Base-by-base conservation (phyloP, 1,140 invertebrate species). In the Zaprionus vittiger region DNA sequence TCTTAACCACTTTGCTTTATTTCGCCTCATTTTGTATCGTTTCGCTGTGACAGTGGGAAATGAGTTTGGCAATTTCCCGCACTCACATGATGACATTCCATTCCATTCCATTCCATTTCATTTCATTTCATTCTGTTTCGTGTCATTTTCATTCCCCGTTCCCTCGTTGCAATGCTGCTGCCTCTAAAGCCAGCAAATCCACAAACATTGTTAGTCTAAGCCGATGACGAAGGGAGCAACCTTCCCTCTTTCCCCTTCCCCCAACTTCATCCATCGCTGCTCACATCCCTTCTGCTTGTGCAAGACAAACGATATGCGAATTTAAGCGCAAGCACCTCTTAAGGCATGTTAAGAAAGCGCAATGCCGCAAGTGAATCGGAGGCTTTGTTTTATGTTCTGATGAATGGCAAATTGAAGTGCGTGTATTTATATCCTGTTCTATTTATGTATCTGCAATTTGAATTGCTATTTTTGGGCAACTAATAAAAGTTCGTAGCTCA, bases 261-360 rank as follows among this genome's bases (percentile, higher is more conserved):
- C 52, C 47, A 3, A 0, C 9, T 34, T 11, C 60, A 38, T 57
- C n/a, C 41, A 7, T n/a, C 9, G 11, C n/a, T 20, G 9, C 3
- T 0, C 49, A 6, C 9, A n/a, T 37, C 34, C 31, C 61, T 11
- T 7, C 2, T 38, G 14, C 37, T 66, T 60, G 52, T 62, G 31
- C 31, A 59, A 70, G 75, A 78, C 77, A 80, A 87, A 87, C 73
- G 84, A 87, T 80, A 89, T 89, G 78, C 80, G 84, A 75, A 83
- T 89, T 87, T 87, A 89, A 83, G 83, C 77, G 84, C 64, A 73
- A 83, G 66, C 57, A 66, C 44, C 77, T 69, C 65, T 73, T 73
- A 52, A 60, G 68, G 62, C 62, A 68, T 63, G 67, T 72, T 62
- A 67, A 70, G 65, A 73, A 41, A 61, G 37, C 17, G 38, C 44